Percentiles rank a stretch among this genome's conserved stretches.
These are phyloP conservation scores for Zelleria hepariella DNA, from an alignment of 2,888 invertebrate genomes.

Conservation along the genomic window DNA sequence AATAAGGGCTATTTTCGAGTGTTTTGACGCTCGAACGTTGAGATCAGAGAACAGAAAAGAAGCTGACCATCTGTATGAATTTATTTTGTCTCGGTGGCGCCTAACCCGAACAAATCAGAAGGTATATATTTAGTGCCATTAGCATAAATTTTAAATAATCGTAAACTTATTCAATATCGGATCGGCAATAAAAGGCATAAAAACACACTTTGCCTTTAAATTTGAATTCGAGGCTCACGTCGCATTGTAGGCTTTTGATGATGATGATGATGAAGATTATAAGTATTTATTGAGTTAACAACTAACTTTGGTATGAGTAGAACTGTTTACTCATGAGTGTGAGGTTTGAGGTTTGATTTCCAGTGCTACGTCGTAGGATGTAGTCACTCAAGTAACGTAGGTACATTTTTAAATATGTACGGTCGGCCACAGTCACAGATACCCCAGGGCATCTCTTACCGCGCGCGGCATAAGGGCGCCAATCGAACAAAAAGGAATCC, in stretches of 20 bases:
- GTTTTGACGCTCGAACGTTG: too few species aligned
- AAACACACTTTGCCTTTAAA: neutral
- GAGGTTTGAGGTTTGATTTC: too few species aligned
- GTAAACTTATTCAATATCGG: neutral
- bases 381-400: too few species aligned
- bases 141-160: neutral
- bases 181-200: neutral
- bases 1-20: too few species aligned
- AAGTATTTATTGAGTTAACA: neutral
- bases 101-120: neutral
- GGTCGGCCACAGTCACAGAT: too few species aligned
- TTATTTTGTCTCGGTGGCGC: neutral
- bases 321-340: neutral
- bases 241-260: neutral
- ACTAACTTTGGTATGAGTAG: too few species aligned
- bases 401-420: too few species aligned
- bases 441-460: too few species aligned
- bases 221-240: neutral
- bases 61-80: neutral
- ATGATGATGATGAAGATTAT: neutral
- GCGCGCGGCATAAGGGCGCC: too few species aligned
- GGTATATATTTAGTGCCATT: neutral
- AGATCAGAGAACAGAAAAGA: neutral
- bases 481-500: too few species aligned
- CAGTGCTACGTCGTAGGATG: too few species aligned